A percentile compares a stretch with the other conserved stretches of the same genome.
These are phyloP conservation scores for Leuctra nigra DNA, from an alignment of 2,888 invertebrate species.

Conservation along the genomic window DNA sequence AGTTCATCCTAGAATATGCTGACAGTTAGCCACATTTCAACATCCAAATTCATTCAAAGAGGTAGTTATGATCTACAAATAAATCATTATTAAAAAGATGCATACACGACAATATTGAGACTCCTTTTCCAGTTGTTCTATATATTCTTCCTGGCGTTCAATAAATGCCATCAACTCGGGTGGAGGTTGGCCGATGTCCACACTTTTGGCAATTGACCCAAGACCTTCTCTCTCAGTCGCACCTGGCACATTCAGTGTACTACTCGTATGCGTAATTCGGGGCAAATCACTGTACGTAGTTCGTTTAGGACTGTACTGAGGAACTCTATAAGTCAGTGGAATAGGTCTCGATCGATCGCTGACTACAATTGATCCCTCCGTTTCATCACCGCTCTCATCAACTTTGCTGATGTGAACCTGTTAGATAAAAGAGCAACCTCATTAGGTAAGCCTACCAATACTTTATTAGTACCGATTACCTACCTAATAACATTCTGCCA, in stretches of 20 bases:
- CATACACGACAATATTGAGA: conserved; percentile 71
- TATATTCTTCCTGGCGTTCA: conserved; percentile 80
- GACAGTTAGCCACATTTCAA: background rate
- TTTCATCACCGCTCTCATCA: conserved; percentile 29
- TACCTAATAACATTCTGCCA: too few species aligned
- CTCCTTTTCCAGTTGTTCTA: conserved; percentile 78
- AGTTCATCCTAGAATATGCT: conserved; percentile 55
- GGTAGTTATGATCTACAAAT: background rate
- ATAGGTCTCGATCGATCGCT: conserved; percentile 24
- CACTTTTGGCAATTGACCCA: conserved; percentile 9
- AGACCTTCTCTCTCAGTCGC: background rate
- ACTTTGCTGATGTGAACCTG: conserved; percentile 22
- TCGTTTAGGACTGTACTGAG: conserved; percentile 22
- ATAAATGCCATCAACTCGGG: conserved; percentile 74
- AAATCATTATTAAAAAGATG: conserved; percentile 11
- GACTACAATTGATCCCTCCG: conserved; percentile 25
- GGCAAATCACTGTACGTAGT: conserved; percentile 17
- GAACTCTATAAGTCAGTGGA: conserved; percentile 18
- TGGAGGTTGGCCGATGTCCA: conserved; percentile 38
- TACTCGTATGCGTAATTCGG: conserved; percentile 16
- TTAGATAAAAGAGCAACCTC: background rate
- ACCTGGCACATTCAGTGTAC: conserved; percentile 17
- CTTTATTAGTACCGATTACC: too few species aligned
- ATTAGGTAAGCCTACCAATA: background rate
- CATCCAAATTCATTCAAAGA: background rate